These are phyloP conservation scores for Discoglossus pictus DNA, from an alignment of 2,797 vertebrate species.

Conservation along the genomic window DNA sequence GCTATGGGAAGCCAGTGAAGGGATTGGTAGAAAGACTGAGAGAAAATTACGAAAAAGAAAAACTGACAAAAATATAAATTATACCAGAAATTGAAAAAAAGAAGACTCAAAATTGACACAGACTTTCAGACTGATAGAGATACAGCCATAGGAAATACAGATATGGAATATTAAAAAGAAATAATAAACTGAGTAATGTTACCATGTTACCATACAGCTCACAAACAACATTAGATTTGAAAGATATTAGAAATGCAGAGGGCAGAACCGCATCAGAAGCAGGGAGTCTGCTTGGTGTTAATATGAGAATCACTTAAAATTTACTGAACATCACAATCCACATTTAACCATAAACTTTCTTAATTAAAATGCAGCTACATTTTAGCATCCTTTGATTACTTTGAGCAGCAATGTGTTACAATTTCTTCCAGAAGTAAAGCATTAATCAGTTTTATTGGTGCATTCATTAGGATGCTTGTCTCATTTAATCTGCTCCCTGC, in stretches of 20 bases:
- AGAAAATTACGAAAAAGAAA: too few relatives aligned
- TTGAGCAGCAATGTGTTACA: neutral
- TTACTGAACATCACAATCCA: constrained; percentile 2
- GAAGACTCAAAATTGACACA: too few relatives aligned
- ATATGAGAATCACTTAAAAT: constrained; percentile 4
- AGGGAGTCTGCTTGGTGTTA: constrained; percentile 3
- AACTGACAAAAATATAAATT: too few relatives aligned
- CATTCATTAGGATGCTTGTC: constrained; percentile 25
- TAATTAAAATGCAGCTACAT: constrained; percentile 8
- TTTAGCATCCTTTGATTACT: constrained; percentile 17
- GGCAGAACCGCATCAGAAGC: neutral
- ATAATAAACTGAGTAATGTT: too few relatives aligned
- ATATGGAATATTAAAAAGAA: too few relatives aligned
- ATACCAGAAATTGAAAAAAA: too few relatives aligned
- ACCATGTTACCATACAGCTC: neutral
- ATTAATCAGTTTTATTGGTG: constrained; percentile 21
- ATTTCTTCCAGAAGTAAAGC: neutral
- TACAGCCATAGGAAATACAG: too few relatives aligned
- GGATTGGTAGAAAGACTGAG: too few relatives aligned
- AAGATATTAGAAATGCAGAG: constrained; percentile 1
- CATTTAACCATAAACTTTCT: constrained; percentile 13
- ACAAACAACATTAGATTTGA: neutral
- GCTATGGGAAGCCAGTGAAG: too few relatives aligned
- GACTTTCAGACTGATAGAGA: too few relatives aligned
- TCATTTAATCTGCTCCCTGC: constrained; percentile 22